Evolutionary conservation across 2,113 vertebrate species (phyloP).

Genomic region (Caretta caretta): DNA sequence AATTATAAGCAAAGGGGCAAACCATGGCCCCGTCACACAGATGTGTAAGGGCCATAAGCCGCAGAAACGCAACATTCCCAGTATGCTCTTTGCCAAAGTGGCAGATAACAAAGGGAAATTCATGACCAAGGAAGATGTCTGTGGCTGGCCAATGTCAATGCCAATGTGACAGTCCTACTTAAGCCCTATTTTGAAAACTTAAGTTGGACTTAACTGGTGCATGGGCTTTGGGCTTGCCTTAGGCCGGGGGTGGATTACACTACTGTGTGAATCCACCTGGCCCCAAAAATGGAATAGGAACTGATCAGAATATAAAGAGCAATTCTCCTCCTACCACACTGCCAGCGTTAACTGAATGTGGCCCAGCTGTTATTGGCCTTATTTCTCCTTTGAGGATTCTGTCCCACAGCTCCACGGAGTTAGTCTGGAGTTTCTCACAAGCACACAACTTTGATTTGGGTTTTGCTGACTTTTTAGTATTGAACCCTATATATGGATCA

Average conservation of each 20-base stretch:
- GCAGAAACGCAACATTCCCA: not conserved
- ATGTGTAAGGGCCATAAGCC: fast-evolving
- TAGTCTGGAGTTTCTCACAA: not conserved
- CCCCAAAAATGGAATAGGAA: not conserved
- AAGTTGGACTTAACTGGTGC: not conserved
- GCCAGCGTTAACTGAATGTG: not conserved
- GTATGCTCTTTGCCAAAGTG: constrained; percentile 3
- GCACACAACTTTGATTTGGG: not conserved
- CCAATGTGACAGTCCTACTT: not conserved
- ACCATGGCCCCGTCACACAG: not conserved
- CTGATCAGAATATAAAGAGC: not conserved
- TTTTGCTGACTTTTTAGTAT: not conserved
- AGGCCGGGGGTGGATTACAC: not conserved
- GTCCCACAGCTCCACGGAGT: not conserved
- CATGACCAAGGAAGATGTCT: constrained; percentile 28
- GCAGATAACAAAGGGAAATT: constrained; percentile 15
- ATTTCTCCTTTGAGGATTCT: not conserved
- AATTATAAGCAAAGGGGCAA: not conserved
- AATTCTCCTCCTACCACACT: not conserved
- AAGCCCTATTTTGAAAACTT: not conserved
- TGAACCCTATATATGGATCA: not conserved
- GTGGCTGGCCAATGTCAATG: not conserved
- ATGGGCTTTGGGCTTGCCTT: not conserved
- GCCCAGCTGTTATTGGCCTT: not conserved
- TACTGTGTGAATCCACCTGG: not conserved